Evolutionary conservation across 1,140 invertebrate species (phyloP).

Genomic region (Pseudomyrmex sp.): DNA sequence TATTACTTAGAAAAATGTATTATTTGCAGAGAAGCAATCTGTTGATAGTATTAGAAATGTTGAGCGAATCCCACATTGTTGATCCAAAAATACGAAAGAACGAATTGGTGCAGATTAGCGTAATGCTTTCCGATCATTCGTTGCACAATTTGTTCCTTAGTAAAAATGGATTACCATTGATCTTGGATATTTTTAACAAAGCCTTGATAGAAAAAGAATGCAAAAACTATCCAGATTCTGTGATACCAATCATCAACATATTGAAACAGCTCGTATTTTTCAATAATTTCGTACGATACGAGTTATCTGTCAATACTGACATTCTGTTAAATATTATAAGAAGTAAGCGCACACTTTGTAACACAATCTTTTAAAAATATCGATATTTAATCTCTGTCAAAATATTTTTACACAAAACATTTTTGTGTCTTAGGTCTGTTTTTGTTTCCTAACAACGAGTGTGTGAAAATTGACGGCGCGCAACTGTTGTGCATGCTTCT

Average conservation of each 20-base stretch:
- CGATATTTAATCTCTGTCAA: too few species aligned
- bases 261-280: conserved; percentile 86
- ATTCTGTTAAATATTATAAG: conserved; percentile 86
- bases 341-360: conserved; percentile 82
- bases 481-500: conserved; percentile 84
- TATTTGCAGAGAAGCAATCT: conserved; percentile 75
- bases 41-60: conserved; percentile 78
- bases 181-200: conserved; percentile 80
- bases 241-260: conserved; percentile 87
- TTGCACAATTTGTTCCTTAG: conserved; percentile 85
- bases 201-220: conserved; percentile 86
- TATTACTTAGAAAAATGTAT: conserved; percentile 47
- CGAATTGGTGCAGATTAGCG: conserved; percentile 86
- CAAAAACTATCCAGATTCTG: conserved; percentile 88
- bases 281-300: conserved; percentile 84
- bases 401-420: too few species aligned
- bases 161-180: conserved; percentile 83
- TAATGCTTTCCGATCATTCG: conserved; percentile 86
- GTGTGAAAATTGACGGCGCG: conserved; percentile 82
- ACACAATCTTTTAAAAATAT: neutral
- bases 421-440: conserved; percentile 83
- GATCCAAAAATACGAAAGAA: conserved; percentile 87
- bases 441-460: conserved; percentile 86
- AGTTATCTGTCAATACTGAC: conserved; percentile 84
- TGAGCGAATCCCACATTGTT: conserved; percentile 77